phyloP scores from a whole-genome alignment of 2,113 vertebrate species.

The Malurus cyaneus region DNA sequence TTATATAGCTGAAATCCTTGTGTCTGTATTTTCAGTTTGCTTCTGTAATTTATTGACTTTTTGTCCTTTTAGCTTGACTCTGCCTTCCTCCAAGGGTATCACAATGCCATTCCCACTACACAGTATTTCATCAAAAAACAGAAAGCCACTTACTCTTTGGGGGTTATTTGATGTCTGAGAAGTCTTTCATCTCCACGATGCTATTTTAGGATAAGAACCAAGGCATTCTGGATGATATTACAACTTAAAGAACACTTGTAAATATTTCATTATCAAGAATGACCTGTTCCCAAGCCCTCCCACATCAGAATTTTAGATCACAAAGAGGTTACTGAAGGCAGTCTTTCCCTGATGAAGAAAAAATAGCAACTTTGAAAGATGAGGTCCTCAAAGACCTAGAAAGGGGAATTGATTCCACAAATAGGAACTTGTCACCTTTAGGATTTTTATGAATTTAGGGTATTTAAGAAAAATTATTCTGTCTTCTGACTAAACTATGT shows the following conservation, averaged over 20 bases:
- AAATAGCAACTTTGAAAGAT: not conserved
- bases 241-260: not conserved
- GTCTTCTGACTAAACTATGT: not conserved
- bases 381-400: not conserved
- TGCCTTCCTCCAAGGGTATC: conserved; percentile 25
- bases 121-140: not conserved
- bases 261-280: conserved; percentile 1
- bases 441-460: not conserved
- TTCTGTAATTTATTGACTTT: conserved; percentile 54
- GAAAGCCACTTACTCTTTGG: not conserved
- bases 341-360: not conserved
- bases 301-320: not conserved
- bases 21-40: conserved; percentile 14
- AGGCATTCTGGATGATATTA: not conserved
- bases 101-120: not conserved
- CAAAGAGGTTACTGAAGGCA: not conserved
- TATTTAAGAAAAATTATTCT: not conserved
- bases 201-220: not conserved
- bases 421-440: not conserved
- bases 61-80: conserved; percentile 40
- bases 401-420: not conserved
- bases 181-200: not conserved
- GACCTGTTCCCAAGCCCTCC: not conserved
- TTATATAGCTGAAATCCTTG: conserved; percentile 36
- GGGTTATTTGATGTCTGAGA: not conserved